These are phyloP conservation scores for Patella pellucida DNA, from an alignment of 2,888 invertebrate genomes.

Conservation along the genomic window DNA sequence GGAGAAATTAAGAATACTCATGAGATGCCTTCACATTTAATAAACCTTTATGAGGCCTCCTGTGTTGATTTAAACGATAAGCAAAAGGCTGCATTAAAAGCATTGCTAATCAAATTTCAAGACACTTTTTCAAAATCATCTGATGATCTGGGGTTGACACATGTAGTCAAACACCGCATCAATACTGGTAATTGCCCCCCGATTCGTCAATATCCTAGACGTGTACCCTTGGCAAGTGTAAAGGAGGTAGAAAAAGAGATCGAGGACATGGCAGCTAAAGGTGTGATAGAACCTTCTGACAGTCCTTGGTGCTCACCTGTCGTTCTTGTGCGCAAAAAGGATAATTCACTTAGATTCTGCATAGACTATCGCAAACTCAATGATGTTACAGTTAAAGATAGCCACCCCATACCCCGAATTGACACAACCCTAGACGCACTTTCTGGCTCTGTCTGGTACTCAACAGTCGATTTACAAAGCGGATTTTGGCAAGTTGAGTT, in stretches of 20 bases:
- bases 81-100: neutral
- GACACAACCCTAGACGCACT: neutral
- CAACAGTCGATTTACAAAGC: neutral
- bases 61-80: neutral
- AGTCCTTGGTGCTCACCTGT: slow-evolving; percentile 36
- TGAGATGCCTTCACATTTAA: slow-evolving; percentile 16
- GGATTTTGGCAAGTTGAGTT: slow-evolving; percentile 12
- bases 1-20: neutral
- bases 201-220: slow-evolving; percentile 26
- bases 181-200: slow-evolving; percentile 32
- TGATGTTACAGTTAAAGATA: neutral
- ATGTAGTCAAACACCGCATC: slow-evolving; percentile 28
- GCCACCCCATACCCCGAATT: neutral
- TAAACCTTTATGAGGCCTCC: slow-evolving; percentile 10
- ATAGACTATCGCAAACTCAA: neutral
- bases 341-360: neutral
- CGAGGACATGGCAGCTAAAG: slow-evolving; percentile 31
- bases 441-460: neutral
- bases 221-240: slow-evolving; percentile 25
- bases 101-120: slow-evolving; percentile 9
- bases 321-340: slow-evolving; percentile 17
- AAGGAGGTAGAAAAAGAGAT: slow-evolving; percentile 30
- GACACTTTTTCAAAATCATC: slow-evolving; percentile 22
- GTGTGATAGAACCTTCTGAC: slow-evolving; percentile 36
- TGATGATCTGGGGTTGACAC: slow-evolving; percentile 19